Evolutionary conservation across 2,113 vertebrate genomes (phyloP), one percentile per base, ranked within the genome.

Genomic region (Meriones unguiculatus): DNA sequence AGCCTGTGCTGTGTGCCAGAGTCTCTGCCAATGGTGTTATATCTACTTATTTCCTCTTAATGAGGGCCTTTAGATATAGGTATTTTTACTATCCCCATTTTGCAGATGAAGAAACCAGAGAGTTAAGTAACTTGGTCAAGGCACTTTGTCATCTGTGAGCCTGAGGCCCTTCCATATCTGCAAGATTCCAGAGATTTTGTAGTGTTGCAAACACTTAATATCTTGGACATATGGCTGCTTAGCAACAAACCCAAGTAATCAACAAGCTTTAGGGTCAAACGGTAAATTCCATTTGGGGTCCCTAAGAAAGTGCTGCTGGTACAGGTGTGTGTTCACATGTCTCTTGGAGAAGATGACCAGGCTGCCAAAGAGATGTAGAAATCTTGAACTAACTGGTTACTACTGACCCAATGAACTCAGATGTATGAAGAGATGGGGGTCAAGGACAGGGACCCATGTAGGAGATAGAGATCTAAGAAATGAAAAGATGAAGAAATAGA

Each of bases 51-150:
- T 84, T 86, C 70, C 84, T 95, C 64, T 80, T 72, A 64, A 75
- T n/a, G 18, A 59, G 6, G 22, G 65, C 70, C 77, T 93, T 38
- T n/a, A 30, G 59, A 52, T 24, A 57, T 46, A 65, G 85, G 25
- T 35, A 13, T 89, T 92, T 94, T 91, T 94, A 76, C 78, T 69
- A 69, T 52, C 67, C 57, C 92, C 90, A 75, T 92, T 73, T 95
- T 76, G 54, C 75, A 73, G 93, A 62, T 87, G 89, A 87, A 82
- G 54, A 94, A 75, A 81, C 17, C 15, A 57, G 70, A 75, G 87
- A 14, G 82, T 20, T 64, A 54, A 72, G 65, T 76, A 59, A 75
- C 75, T 80, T 73, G n/a, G 24, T 50, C 70, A 80, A 52, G 64
- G 24, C 17, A 67, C 73, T n/a, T 38, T 5, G 14, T 46, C 46